Percentiles rank a stretch among this genome's conserved stretches.
These are phyloP conservation scores for Anolis apletophallus DNA, from an alignment of 2,797 vertebrate genomes.

Conservation along the genomic window DNA sequence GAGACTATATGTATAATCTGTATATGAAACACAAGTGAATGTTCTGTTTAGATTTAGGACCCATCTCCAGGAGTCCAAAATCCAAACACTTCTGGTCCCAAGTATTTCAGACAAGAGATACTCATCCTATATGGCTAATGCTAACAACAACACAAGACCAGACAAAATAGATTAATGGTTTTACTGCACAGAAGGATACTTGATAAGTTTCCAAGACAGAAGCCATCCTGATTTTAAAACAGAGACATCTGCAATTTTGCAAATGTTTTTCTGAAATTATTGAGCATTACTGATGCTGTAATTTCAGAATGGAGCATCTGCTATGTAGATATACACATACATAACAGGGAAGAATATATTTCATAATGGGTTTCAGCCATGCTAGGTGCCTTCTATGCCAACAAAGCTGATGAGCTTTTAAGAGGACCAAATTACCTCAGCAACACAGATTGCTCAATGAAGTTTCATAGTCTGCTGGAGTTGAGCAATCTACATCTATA, in stretches of 20 bases:
- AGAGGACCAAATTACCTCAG: conserved; percentile 31
- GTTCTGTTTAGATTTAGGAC: too few relatives aligned
- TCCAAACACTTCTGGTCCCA: too few relatives aligned
- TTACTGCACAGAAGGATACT: neutral
- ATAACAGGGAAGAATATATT: neutral
- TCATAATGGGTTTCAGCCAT: neutral
- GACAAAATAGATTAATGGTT: neutral
- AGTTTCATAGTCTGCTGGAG: conserved; percentile 24
- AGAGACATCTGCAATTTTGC: neutral
- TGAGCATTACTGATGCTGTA: neutral
- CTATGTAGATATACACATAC: neutral
- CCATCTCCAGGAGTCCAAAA: too few relatives aligned
- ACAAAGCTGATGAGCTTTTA: conserved; percentile 20
- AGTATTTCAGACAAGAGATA: too few relatives aligned
- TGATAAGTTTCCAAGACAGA: neutral
- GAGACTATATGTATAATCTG: too few relatives aligned
- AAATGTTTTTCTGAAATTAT: neutral
- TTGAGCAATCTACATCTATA: conserved; percentile 41
- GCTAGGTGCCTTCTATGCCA: conserved; percentile 15
- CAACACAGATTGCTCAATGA: neutral
- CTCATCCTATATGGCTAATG: too few relatives aligned
- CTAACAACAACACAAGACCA: neutral
- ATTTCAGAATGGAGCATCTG: neutral
- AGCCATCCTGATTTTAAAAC: neutral
- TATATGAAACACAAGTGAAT: too few relatives aligned